Evolutionary conservation across 2,888 invertebrate genomes (phyloP), one percentile per base, ranked within the genome.

Genomic region (Leucoma salicis): DNA sequence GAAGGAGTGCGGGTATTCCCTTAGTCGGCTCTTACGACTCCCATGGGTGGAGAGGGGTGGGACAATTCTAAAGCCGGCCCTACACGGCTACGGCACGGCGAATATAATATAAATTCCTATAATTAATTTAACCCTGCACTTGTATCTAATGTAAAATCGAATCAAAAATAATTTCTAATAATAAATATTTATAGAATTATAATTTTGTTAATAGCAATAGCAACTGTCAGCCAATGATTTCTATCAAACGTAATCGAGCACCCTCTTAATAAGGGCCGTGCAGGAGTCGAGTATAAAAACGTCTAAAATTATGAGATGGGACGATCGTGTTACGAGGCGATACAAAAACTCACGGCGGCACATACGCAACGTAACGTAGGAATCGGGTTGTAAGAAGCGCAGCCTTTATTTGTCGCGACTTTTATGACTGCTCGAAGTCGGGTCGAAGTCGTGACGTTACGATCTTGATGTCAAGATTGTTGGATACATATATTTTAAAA

Each of bases 271-370:
- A 84, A 77, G 85, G 77, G 57, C 63, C 57, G 56, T 50, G 57
- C 67, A 66, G 61, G 61, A 57, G 46, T 45, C 39, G 44, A 53
- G 14, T 53, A 52, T 49, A 77, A 81, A 85, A 85, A 87, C 80
- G 67, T 68, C 61, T 68, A 70, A 80, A 86, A 79, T 84, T 86
- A 86, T 80, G 85, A 82, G 85, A 82, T 77, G 81, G 78, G 54
- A 70, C 74, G 86, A 83, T 83, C 85, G 86, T 81, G 86, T 84
- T 84, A 82, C 84, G 82, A 63, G 67, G 40, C 38, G 24, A 31
- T 28, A 53, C 80, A 86, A 87, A 86, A 87, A 86, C 63, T 56
- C 42, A 41, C 54, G 31, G 42, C 52, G 49, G 63, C 66, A 38
- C 68, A 60, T 67, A 67, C 66, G 70, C 66, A 57, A 54, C 71